Percentiles rank a stretch among this genome's conserved stretches.
phyloP scores from a whole-genome alignment of 1,140 invertebrate genomes.

The Bombus vancouverensis region DNA sequence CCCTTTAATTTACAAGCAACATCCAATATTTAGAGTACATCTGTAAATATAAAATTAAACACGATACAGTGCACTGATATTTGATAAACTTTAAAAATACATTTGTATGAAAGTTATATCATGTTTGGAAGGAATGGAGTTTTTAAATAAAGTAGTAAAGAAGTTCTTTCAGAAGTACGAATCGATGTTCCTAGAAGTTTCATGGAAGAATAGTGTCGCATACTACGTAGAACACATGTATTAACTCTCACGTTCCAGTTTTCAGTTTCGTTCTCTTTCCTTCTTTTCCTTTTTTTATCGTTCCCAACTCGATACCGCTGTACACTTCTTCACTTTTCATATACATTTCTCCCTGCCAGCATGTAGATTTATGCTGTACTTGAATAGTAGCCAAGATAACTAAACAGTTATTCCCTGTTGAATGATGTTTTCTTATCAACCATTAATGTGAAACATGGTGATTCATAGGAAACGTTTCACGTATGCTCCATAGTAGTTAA shows the following conservation, averaged over 20 bases:
- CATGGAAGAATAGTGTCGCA: not conserved
- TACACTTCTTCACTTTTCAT: not conserved
- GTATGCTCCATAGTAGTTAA: no score
- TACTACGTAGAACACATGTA: not conserved
- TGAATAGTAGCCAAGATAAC: not conserved
- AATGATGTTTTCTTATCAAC: not conserved
- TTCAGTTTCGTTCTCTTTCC: not conserved
- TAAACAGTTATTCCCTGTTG: not conserved
- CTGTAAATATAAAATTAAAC: not conserved
- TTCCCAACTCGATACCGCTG: not conserved
- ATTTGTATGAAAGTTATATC: not conserved
- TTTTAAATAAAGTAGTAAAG: not conserved
- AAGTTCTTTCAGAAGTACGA: not conserved
- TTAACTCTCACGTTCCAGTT: conserved; percentile 17
- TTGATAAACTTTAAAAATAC: not conserved
- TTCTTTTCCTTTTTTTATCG: not conserved
- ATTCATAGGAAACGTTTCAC: not conserved
- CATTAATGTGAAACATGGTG: not conserved
- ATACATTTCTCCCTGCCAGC: not conserved
- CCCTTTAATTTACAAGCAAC: no score
- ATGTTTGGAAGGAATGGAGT: not conserved
- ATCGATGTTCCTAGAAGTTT: not conserved
- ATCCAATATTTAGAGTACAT: no score
- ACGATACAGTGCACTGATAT: not conserved
- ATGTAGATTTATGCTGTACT: not conserved